Conservation (phyloP, 2,888 invertebrate genomes). For the Terebella lapidaria region DNA sequence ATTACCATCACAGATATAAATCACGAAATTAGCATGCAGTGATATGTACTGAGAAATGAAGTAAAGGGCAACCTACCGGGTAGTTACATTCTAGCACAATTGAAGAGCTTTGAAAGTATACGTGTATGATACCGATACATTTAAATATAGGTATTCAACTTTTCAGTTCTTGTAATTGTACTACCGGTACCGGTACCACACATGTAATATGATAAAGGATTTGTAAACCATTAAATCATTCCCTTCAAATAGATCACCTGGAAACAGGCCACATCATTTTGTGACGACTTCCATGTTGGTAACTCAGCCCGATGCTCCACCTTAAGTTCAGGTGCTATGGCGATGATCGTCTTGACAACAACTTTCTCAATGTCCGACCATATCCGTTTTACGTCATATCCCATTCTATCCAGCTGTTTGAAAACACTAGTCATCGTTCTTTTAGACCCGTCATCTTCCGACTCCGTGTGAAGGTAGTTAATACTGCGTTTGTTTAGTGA, state of each 20-base stretch:
- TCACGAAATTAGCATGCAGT: too few species aligned
- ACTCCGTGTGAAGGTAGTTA: slow-evolving; percentile 51
- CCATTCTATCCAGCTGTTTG: slow-evolving; percentile 27
- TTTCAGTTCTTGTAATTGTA: too few species aligned
- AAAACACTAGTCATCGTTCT: slow-evolving; percentile 48
- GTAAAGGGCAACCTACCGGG: too few species aligned
- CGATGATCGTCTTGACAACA: slow-evolving; percentile 55
- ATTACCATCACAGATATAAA: not conserved
- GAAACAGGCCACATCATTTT: slow-evolving; percentile 52
- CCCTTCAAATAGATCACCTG: too few species aligned
- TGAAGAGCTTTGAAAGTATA: too few species aligned
- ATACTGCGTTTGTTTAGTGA: slow-evolving; percentile 55
- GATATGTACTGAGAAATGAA: too few species aligned
- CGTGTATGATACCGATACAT: too few species aligned
- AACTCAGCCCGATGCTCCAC: slow-evolving; percentile 36
- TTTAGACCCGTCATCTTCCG: slow-evolving; percentile 53
- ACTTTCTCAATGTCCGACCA: slow-evolving; percentile 55
- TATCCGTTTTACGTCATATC: slow-evolving; percentile 48
- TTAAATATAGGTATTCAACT: too few species aligned
- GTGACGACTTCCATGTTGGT: slow-evolving; percentile 48
- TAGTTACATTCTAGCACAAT: too few species aligned
- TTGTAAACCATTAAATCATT: too few species aligned
- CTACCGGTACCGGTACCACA: too few species aligned
- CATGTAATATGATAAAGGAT: too few species aligned
- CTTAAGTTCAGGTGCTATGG: slow-evolving; percentile 55